Percentiles rank a stretch among this genome's conserved stretches.
These are phyloP conservation scores for Tuberolachnus salignus DNA, from an alignment of 2,888 invertebrate genomes.

Conservation along the genomic window DNA sequence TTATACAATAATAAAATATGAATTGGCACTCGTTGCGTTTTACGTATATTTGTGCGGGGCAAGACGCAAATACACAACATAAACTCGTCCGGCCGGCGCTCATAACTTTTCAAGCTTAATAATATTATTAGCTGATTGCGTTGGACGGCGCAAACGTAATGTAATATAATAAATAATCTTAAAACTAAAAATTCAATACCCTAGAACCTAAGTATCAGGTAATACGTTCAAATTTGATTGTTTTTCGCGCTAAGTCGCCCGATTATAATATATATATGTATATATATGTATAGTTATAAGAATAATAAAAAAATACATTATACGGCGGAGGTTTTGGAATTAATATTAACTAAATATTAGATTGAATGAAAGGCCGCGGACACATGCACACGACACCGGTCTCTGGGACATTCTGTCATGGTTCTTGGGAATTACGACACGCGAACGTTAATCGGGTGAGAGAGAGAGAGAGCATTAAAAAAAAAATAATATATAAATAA, in stretches of 20 bases:
- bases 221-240: slow-evolving; percentile 46
- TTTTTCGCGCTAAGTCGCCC: slow-evolving; percentile 23
- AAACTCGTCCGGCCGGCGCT: background rate
- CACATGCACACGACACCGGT: background rate
- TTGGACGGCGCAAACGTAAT: slow-evolving; percentile 1
- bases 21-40: slow-evolving; percentile 43
- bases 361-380: background rate
- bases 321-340: background rate
- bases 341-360: background rate
- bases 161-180: slow-evolving; percentile 42
- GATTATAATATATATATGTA: no score
- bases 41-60: background rate
- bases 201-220: slow-evolving; percentile 43
- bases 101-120: background rate
- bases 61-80: background rate
- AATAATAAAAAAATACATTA: background rate
- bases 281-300: background rate
- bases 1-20: slow-evolving; percentile 6
- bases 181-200: slow-evolving; percentile 22
- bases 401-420: no score
- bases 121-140: background rate
- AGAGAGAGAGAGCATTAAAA: background rate
- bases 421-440: no score
- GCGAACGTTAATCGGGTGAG: no score
- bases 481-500: slow-evolving; percentile 2